Percentiles rank a stretch among this genome's conserved stretches.
These are phyloP conservation scores for Remorina albescens DNA, from an alignment of 2,797 vertebrate genomes.

Conservation along the genomic window DNA sequence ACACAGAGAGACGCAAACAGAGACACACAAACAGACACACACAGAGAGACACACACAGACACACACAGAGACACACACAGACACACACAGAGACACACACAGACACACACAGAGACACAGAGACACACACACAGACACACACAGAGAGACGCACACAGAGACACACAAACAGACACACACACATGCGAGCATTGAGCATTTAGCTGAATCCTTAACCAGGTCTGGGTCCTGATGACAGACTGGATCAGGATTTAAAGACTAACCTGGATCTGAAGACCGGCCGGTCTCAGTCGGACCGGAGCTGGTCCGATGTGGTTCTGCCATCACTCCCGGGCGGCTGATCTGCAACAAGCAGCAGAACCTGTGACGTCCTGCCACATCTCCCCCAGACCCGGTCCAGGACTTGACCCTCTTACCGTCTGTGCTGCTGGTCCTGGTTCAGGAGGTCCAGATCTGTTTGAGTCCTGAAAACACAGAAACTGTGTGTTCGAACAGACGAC, in stretches of 20 bases:
- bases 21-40: conserved; percentile 11
- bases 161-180: conserved; percentile 9
- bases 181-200: no score
- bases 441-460: no score
- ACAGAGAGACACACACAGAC: conserved; percentile 6
- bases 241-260: neutral
- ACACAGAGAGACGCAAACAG: no score
- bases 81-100: conserved; percentile 11
- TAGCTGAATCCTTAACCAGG: no score
- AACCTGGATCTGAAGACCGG: conserved; percentile 27
- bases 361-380: neutral
- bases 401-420: neutral
- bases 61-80: conserved; percentile 9
- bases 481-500: neutral
- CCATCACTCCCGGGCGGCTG: conserved; percentile 14
- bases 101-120: conserved; percentile 25
- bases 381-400: neutral
- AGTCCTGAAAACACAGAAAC: neutral
- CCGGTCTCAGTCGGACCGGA: neutral
- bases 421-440: no score
- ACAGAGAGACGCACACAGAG: no score
- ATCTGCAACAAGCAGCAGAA: neutral
- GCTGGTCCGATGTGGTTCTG: conserved; percentile 8
- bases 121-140: conserved; percentile 11
- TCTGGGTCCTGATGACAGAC: no score